phyloP scores from a whole-genome alignment of 2,797 vertebrate genomes.

The Eulemur albifrons region DNA sequence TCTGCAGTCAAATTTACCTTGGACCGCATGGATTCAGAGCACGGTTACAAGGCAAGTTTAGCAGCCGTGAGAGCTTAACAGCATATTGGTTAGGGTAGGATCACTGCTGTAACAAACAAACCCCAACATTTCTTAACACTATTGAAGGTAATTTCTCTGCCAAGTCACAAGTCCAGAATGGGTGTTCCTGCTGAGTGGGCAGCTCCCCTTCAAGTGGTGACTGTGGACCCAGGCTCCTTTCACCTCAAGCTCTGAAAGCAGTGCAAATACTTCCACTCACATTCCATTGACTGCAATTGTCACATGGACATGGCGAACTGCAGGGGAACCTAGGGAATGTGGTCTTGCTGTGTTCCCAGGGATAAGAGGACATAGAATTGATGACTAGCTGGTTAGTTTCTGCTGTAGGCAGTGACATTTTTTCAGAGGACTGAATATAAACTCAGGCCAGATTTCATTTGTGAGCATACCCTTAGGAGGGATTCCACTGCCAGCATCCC shows the following conservation, averaged over 20 bases:
- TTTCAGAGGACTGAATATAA: neutral
- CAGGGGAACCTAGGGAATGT: neutral
- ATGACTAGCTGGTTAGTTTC: neutral
- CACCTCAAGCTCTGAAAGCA: neutral
- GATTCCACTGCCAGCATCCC: no score
- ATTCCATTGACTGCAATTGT: neutral
- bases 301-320: neutral
- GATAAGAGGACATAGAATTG: neutral
- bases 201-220: neutral
- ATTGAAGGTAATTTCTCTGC: neutral
- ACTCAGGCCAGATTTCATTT: neutral
- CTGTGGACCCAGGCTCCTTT: neutral
- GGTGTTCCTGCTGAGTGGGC: neutral
- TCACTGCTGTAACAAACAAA: neutral
- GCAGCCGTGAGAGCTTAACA: neutral
- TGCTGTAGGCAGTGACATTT: neutral
- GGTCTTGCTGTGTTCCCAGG: neutral
- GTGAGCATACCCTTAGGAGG: neutral
- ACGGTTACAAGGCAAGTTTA: neutral
- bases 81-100: neutral
- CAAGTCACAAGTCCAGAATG: neutral
- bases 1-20: neutral
- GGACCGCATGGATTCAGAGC: neutral
- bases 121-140: neutral
- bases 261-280: neutral